These are phyloP conservation scores for Schrankia costaestrigalis DNA, from an alignment of 2,888 invertebrate species.

Conservation along the genomic window DNA sequence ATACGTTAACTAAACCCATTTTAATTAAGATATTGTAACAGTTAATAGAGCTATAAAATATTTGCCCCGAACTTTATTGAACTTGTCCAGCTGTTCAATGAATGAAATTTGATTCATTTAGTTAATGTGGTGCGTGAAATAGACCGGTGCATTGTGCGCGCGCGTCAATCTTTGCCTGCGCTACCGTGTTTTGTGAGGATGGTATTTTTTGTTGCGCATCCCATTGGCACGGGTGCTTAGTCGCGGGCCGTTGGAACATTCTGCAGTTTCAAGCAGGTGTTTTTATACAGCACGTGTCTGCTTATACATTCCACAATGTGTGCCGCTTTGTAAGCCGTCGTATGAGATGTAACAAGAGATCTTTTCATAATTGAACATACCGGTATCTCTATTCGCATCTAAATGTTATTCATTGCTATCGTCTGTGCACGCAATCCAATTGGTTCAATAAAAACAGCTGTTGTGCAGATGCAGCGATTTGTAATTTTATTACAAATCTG, in stretches of 20 bases:
- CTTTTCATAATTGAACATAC: slow-evolving; percentile 25
- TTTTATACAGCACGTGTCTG: slow-evolving; percentile 35
- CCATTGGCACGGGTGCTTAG: slow-evolving; percentile 35
- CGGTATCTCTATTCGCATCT: slow-evolving; percentile 22
- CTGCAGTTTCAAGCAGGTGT: slow-evolving; percentile 43
- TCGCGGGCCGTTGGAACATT: slow-evolving; percentile 20
- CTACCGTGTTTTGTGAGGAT: slow-evolving; percentile 29
- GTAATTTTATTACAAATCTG: slow-evolving; percentile 3
- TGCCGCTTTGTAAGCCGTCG: slow-evolving; percentile 7
- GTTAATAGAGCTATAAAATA: slow-evolving; percentile 21
- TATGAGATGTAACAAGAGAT: slow-evolving; percentile 29
- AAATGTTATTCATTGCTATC: slow-evolving; percentile 9
- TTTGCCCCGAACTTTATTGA: slow-evolving; percentile 26
- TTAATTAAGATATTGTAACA: too few species aligned
- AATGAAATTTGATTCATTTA: slow-evolving; percentile 69
- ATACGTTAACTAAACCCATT: too few species aligned
- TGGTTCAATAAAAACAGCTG: slow-evolving; percentile 4
- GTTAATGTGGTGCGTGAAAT: slow-evolving; percentile 65
- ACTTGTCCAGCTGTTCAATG: slow-evolving; percentile 66
- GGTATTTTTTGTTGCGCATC: slow-evolving; percentile 37
- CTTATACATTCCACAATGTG: slow-evolving; percentile 10
- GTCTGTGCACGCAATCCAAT: slow-evolving; percentile 1
- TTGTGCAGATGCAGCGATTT: slow-evolving; percentile 7
- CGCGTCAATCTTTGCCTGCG: slow-evolving; percentile 40
- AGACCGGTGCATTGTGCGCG: slow-evolving; percentile 48